A percentile compares a stretch with the other conserved stretches of the same genome.
phyloP scores from a whole-genome alignment of 2,113 vertebrate genomes.

The Bos taurus region DNA sequence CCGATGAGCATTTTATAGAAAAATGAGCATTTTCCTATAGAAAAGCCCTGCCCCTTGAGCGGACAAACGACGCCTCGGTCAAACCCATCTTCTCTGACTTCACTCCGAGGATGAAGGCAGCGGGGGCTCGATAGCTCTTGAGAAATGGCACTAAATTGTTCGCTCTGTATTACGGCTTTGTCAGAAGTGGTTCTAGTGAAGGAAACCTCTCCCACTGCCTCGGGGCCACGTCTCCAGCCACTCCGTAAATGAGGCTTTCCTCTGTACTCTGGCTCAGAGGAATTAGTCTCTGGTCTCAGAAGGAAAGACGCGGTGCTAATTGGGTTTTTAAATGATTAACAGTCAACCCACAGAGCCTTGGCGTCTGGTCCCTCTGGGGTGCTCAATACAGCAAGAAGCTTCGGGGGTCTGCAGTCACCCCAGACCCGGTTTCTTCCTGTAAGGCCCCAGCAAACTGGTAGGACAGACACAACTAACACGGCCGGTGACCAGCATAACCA shows the following conservation, averaged over 20 bases:
- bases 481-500: accelerated
- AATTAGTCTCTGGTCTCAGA: background rate
- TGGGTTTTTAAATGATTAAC: constrained; percentile 20
- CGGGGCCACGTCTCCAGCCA: background rate
- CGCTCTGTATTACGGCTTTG: background rate
- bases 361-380: background rate
- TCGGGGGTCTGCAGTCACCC: background rate
- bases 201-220: background rate
- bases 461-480: accelerated
- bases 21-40: background rate
- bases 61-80: background rate
- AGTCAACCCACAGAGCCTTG: background rate
- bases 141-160: background rate
- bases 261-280: background rate
- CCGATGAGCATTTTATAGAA: constrained; percentile 38
- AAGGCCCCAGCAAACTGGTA: background rate
- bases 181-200: background rate
- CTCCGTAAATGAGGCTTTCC: background rate
- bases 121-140: background rate
- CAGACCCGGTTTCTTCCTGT: background rate
- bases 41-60: constrained; percentile 12
- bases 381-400: background rate
- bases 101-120: constrained; percentile 29
- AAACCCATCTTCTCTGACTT: background rate
- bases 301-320: background rate